Evolutionary conservation across 2,797 vertebrate species (phyloP).

Genomic region (Aselliscus stoliczkanus): DNA sequence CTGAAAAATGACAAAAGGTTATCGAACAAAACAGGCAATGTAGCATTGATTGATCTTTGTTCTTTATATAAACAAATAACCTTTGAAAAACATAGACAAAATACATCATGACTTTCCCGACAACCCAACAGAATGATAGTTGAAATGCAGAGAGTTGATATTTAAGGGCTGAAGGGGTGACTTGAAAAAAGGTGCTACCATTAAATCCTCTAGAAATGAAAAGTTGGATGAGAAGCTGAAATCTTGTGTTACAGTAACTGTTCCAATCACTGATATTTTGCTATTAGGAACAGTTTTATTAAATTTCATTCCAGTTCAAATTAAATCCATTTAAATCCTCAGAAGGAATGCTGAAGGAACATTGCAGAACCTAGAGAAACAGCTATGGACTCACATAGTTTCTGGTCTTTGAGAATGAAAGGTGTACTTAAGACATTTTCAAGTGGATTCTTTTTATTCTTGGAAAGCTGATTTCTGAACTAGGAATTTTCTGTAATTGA

Average conservation of each 20-base stretch:
- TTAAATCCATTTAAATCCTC: constrained; percentile 62
- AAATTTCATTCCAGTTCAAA: constrained; percentile 61
- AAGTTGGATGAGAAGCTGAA: constrained; percentile 12
- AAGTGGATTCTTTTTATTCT: constrained; percentile 32
- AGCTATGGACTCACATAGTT: not conserved
- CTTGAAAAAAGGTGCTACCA: constrained; percentile 15
- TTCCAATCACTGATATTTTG: not conserved
- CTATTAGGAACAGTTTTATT: constrained; percentile 48
- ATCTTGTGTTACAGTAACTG: not conserved
- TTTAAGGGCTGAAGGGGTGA: not conserved
- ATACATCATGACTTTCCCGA: too few relatives aligned
- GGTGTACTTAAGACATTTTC: constrained; percentile 2
- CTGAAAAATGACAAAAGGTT: too few relatives aligned
- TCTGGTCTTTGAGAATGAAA: constrained; percentile 14
- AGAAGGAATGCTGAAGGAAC: constrained; percentile 44
- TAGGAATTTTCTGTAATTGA: not conserved
- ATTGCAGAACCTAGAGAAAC: constrained; percentile 20
- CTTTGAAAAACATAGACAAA: too few relatives aligned
- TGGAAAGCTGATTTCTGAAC: constrained; percentile 31
- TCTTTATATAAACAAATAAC: too few relatives aligned
- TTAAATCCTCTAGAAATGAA: constrained; percentile 12
- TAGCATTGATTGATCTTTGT: too few relatives aligned
- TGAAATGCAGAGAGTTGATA: not conserved
- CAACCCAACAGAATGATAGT: not conserved
- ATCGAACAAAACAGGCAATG: too few relatives aligned